Percentiles rank a stretch among this genome's conserved stretches.
Evolutionary conservation across 2,113 vertebrate genomes (phyloP).

Genomic region (Chaetodon auriga): DNA sequence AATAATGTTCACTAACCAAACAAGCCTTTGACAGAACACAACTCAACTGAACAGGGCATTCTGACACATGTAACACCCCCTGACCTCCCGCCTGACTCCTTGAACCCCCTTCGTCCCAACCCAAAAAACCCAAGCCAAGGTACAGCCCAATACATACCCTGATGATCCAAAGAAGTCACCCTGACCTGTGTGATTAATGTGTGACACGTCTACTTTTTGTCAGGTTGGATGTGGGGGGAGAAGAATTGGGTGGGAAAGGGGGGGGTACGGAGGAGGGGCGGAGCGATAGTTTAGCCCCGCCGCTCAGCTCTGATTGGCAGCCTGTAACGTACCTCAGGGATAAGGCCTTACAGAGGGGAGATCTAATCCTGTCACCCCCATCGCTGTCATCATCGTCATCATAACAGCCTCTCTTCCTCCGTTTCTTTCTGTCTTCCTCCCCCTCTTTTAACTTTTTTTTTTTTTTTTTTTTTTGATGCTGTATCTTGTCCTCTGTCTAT

Average conservation of each 20-base stretch:
- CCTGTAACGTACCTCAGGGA: conserved; percentile 95
- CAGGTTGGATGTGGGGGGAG: conserved; percentile 22
- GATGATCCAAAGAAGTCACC: conserved; percentile 82
- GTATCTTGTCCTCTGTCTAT: conserved; percentile 88
- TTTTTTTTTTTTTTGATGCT: conserved; percentile 78
- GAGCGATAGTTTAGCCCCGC: conserved; percentile 20
- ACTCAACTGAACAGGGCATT: conserved; percentile 72
- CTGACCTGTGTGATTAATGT: conserved; percentile 41
- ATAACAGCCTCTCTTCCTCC: conserved; percentile 32
- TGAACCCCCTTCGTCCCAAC: neutral
- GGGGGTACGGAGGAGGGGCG: neutral
- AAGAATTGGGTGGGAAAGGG: conserved; percentile 21
- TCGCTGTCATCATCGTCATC: conserved; percentile 50
- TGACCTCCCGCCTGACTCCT: conserved; percentile 25
- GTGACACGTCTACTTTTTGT: conserved; percentile 51
- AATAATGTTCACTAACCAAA: conserved; percentile 77
- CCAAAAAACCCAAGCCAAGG: conserved; percentile 75
- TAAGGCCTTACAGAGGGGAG: conserved; percentile 88
- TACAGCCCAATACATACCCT: conserved; percentile 76
- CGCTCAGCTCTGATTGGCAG: conserved; percentile 77
- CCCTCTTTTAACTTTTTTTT: conserved; percentile 3
- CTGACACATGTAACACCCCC: conserved; percentile 41
- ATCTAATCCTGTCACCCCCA: conserved; percentile 83
- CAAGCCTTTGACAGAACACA: conserved; percentile 71
- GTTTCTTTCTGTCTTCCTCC: conserved; percentile 22